Evolutionary conservation across 2,797 vertebrate genomes (phyloP), one percentile per base, ranked within the genome.

Genomic region (Myripristis jacobus): DNA sequence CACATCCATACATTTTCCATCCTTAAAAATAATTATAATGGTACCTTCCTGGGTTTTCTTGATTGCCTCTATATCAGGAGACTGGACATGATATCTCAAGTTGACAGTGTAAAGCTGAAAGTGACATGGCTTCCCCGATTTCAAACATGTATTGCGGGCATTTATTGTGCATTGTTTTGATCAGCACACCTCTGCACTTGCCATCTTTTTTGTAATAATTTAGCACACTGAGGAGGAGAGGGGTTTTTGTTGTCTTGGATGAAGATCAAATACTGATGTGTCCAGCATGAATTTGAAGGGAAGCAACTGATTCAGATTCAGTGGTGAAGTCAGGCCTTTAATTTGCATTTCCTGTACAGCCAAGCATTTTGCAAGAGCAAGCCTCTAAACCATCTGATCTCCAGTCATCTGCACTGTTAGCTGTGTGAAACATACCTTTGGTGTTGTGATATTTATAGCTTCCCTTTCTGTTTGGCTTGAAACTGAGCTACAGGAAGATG

Each of bases 331-430:
- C 24, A 15, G n/a, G 46, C 4, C 46, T 48, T 48, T 48, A 48
- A 84, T 3, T 52, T 80, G 38, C 75, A 69, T 66, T 52, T 70
- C 52, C 2, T 64, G 66, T 59, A 44, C n/a, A 48, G 34, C 34
- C 44, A 31, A 73, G 19, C 46, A 62, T 70, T 62, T 58, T 53
- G 31, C 48, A 50, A 24, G 4, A 66, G 43, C 67, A 58, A 59
- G 52, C 15, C 62, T 58, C 24, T n/a, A 69, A 71, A 36, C 6
- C 3, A 68, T 50, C 59, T 65, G 43, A 63, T 47, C 25, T 41
- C 24, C 60, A 15, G 21, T 70, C 18, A 53, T 50, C 27, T 43
- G 2, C 12, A 16, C 18, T 25, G 41, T 15, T 58, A 13, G 10
- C 61, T 81, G 69, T 6, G 58, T 59, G 38, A 58, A 81, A 68